Conservation (phyloP, 2,888 invertebrate species). For the Andrena flavipes region DNA sequence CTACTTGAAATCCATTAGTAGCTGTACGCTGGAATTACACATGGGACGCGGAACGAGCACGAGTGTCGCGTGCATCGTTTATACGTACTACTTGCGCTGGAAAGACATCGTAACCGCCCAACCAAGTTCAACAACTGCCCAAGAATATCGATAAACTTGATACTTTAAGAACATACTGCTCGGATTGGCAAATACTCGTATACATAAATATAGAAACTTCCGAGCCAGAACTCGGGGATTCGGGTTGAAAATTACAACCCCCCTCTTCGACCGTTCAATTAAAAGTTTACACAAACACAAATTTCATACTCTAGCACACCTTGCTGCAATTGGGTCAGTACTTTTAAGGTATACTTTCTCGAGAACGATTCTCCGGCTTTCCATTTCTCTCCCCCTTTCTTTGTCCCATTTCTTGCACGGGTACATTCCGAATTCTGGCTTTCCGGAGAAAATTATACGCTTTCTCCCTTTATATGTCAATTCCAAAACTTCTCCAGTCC, state of each 20-base stretch:
- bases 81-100: slow-evolving; percentile 5
- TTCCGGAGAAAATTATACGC: slow-evolving; percentile 37
- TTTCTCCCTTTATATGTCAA: not conserved
- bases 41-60: slow-evolving; percentile 15
- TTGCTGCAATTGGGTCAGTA: slow-evolving; percentile 30
- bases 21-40: slow-evolving; percentile 36
- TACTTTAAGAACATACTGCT: too few relatives aligned
- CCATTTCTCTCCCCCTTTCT: not conserved
- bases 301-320: slow-evolving; percentile 41
- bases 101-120: not conserved
- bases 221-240: not conserved
- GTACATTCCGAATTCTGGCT: slow-evolving; percentile 22
- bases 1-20: slow-evolving; percentile 57
- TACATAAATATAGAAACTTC: too few relatives aligned
- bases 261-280: slow-evolving; percentile 60
- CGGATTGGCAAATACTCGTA: too few relatives aligned
- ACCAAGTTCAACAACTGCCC: slow-evolving; percentile 2
- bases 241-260: slow-evolving; percentile 44
- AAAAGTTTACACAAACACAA: slow-evolving; percentile 59
- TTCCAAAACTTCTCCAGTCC: too few relatives aligned
- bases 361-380: slow-evolving; percentile 6
- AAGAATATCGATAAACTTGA: slow-evolving; percentile 23
- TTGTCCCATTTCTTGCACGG: not conserved
- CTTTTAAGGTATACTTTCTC: slow-evolving; percentile 25
- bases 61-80: slow-evolving; percentile 25